Evolutionary conservation across 2,113 vertebrate genomes (phyloP).

Genomic region (Plectropomus leopardus): DNA sequence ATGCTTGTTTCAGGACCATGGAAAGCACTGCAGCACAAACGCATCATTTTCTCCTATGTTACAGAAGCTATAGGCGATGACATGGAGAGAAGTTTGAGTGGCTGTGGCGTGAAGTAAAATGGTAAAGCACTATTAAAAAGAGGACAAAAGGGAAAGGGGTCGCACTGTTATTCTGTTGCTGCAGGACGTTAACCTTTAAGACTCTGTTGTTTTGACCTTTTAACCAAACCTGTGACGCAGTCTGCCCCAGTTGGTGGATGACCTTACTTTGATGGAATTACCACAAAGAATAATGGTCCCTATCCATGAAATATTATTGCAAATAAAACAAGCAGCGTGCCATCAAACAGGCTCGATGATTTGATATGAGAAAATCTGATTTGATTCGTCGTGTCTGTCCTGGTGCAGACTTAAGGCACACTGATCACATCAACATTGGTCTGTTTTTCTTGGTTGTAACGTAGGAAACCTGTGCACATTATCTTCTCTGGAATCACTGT

Average conservation of each 20-base stretch:
- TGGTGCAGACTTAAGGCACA: neutral
- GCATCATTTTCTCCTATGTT: neutral
- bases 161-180: constrained; percentile 47
- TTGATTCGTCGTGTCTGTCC: constrained; percentile 33
- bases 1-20: constrained; percentile 65
- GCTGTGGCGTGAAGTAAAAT: constrained; percentile 35
- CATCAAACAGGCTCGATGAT: constrained; percentile 33
- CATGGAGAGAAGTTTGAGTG: constrained; percentile 42
- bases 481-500: neutral
- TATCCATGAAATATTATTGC: constrained; percentile 53
- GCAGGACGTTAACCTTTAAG: constrained; percentile 79
- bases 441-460: constrained; percentile 3
- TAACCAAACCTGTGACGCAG: constrained; percentile 73
- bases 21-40: constrained; percentile 55
- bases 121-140: constrained; percentile 42
- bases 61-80: constrained; percentile 39
- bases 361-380: constrained; percentile 30
- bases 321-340: constrained; percentile 20
- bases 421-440: constrained; percentile 16
- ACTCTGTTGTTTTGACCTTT: constrained; percentile 79
- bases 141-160: constrained; percentile 37
- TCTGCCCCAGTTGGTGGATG: constrained; percentile 70
- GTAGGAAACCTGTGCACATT: neutral
- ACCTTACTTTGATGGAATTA: constrained; percentile 84
- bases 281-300: constrained; percentile 66